Evolutionary conservation across 2,797 vertebrate species (phyloP).

Genomic region (Typhlichthys eigenmanni): DNA sequence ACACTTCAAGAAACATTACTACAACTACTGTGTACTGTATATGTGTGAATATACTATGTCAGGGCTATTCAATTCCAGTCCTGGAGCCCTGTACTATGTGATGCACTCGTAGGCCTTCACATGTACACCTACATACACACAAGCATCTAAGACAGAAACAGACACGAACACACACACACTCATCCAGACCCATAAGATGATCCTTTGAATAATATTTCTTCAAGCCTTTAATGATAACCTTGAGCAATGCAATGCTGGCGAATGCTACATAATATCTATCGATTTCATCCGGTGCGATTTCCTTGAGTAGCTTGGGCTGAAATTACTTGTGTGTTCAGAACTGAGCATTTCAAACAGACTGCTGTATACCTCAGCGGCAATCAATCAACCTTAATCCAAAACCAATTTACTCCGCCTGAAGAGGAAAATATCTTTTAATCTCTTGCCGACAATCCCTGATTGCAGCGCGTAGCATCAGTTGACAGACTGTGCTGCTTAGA

Average conservation of each 20-base stretch:
- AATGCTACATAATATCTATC: slow-evolving; percentile 72
- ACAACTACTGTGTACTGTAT: too few relatives aligned
- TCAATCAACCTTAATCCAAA: slow-evolving; percentile 82
- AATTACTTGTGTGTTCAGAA: slow-evolving; percentile 72
- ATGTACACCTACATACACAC: slow-evolving; percentile 19
- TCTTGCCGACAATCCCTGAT: slow-evolving; percentile 76
- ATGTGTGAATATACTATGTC: too few relatives aligned
- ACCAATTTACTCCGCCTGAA: slow-evolving; percentile 80
- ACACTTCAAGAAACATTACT: too few relatives aligned
- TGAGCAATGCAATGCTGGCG: slow-evolving; percentile 60
- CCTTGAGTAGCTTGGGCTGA: slow-evolving; percentile 69
- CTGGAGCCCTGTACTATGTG: background rate
- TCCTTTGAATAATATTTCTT: slow-evolving; percentile 58
- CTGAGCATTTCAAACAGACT: slow-evolving; percentile 72
- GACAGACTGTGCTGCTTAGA: slow-evolving; percentile 67
- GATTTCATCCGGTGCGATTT: slow-evolving; percentile 68
- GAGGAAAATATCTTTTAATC: slow-evolving; percentile 83
- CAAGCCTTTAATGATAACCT: slow-evolving; percentile 69
- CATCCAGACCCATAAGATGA: slow-evolving; percentile 30
- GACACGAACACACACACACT: slow-evolving; percentile 8
- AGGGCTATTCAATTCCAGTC: too few relatives aligned
- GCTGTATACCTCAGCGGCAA: slow-evolving; percentile 74
- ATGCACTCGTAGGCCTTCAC: slow-evolving; percentile 2
- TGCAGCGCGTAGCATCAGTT: slow-evolving; percentile 65
- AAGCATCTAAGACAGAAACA: slow-evolving; percentile 9